phyloP scores from a whole-genome alignment of 2,113 vertebrate genomes.

The Acinonyx jubatus region DNA sequence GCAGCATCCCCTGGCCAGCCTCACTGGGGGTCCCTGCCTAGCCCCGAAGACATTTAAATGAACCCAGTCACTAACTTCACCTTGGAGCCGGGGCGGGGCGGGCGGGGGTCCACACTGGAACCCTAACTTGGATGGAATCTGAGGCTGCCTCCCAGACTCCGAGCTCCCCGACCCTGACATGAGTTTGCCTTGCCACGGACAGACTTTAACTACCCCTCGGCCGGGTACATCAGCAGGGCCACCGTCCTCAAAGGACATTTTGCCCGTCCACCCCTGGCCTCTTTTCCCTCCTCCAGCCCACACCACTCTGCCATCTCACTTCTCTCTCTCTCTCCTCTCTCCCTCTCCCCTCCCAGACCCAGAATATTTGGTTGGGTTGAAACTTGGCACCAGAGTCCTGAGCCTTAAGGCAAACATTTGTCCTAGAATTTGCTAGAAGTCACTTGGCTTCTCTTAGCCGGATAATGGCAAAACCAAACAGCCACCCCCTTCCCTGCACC shows the following conservation, averaged over 20 bases:
- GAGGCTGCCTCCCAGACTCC: background rate
- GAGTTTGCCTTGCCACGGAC: slow-evolving; percentile 58
- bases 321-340: background rate
- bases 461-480: background rate
- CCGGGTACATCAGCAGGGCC: slow-evolving; percentile 63
- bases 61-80: background rate
- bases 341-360: slow-evolving; percentile 63
- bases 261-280: slow-evolving; percentile 1
- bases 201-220: slow-evolving; percentile 68
- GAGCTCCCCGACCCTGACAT: background rate
- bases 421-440: slow-evolving; percentile 79
- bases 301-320: too few species aligned
- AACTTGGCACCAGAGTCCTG: slow-evolving; percentile 76
- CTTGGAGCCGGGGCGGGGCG: background rate
- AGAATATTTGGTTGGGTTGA: slow-evolving; percentile 73
- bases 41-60: background rate
- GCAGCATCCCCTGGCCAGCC: background rate
- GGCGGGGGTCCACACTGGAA: background rate
- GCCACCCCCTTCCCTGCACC: background rate
- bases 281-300: background rate
- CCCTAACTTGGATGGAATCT: background rate
- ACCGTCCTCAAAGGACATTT: slow-evolving; percentile 50
- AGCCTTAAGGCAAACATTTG: slow-evolving; percentile 83
- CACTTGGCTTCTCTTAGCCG: slow-evolving; percentile 34
- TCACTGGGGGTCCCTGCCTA: background rate